Conservation (phyloP, 2,113 vertebrate genomes). For the Corydoras maculifer region DNA sequence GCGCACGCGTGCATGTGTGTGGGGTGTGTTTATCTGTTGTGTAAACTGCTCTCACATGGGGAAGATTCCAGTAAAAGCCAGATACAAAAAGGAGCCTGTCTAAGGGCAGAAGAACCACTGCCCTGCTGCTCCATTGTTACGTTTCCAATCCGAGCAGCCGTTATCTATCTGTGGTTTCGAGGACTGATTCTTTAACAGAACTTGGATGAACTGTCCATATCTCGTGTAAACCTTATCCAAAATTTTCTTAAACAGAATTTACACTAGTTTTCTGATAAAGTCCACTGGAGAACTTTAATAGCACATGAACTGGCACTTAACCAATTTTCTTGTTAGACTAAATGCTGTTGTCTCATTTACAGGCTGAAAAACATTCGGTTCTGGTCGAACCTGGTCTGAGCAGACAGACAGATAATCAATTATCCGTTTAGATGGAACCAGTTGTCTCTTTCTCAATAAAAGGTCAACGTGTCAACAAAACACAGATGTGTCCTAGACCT, state of each 20-base stretch:
- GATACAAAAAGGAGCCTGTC: constrained; percentile 33
- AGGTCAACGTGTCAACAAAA: constrained; percentile 18
- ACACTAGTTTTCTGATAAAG: constrained; percentile 3
- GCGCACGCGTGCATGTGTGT: neutral
- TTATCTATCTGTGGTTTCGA: neutral
- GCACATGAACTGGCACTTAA: constrained; percentile 27
- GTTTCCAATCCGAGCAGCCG: neutral
- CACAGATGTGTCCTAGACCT: constrained; percentile 1
- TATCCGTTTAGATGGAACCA: constrained; percentile 7
- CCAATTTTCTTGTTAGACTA: constrained; percentile 29
- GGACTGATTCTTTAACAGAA: neutral
- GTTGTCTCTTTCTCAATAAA: constrained; percentile 16
- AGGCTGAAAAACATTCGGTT: neutral
- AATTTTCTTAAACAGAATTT: too few species aligned
- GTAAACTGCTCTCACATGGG: constrained; percentile 43
- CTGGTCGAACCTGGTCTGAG: neutral
- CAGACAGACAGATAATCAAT: constrained; percentile 4
- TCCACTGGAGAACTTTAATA: constrained; percentile 16
- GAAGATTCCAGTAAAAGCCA: constrained; percentile 39
- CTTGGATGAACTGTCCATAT: neutral
- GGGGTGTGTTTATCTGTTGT: constrained; percentile 37
- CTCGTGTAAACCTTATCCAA: too few species aligned
- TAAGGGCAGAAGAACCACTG: neutral
- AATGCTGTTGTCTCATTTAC: constrained; percentile 8
- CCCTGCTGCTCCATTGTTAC: neutral